Evolutionary conservation across 2,888 invertebrate species (phyloP).

Genomic region (Oasisia sp.): DNA sequence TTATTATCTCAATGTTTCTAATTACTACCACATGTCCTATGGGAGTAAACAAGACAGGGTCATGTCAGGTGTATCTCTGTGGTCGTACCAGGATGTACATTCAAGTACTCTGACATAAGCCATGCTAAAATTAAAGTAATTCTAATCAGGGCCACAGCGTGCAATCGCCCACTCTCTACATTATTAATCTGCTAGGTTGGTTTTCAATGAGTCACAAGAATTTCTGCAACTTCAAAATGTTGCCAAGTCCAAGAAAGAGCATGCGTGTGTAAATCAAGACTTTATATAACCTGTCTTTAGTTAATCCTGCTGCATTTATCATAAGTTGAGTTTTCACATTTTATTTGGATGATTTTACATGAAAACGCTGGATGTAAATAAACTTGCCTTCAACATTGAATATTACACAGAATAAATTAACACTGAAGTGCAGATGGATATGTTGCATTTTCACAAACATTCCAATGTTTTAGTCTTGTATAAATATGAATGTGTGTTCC

Average conservation of each 20-base stretch:
- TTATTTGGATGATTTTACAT: conserved; percentile 3
- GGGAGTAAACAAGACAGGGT: not conserved
- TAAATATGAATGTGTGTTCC: not conserved
- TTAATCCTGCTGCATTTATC: not conserved
- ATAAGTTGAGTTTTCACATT: not conserved
- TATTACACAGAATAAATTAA: not conserved
- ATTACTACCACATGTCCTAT: conserved; percentile 8
- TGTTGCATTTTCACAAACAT: conserved; percentile 14
- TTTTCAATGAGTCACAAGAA: conserved; percentile 22
- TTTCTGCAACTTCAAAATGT: conserved; percentile 20
- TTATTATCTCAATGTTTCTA: conserved; percentile 8
- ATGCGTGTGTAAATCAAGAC: not conserved
- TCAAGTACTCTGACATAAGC: conserved; percentile 23
- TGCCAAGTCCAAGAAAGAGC: not conserved
- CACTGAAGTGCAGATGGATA: conserved; percentile 21
- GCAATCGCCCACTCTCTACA: conserved; percentile 18
- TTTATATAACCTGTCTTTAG: not conserved
- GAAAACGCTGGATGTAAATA: conserved; percentile 17
- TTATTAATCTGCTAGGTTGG: not conserved
- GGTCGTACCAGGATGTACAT: not conserved
- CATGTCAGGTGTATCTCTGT: not conserved
- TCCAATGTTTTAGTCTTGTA: conserved; percentile 13
- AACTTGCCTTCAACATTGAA: not conserved
- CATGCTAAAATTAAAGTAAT: conserved; percentile 8
- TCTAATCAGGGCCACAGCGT: conserved; percentile 1